phyloP scores from a whole-genome alignment of 2,797 vertebrate species.

The Pelodytes ibericus region DNA sequence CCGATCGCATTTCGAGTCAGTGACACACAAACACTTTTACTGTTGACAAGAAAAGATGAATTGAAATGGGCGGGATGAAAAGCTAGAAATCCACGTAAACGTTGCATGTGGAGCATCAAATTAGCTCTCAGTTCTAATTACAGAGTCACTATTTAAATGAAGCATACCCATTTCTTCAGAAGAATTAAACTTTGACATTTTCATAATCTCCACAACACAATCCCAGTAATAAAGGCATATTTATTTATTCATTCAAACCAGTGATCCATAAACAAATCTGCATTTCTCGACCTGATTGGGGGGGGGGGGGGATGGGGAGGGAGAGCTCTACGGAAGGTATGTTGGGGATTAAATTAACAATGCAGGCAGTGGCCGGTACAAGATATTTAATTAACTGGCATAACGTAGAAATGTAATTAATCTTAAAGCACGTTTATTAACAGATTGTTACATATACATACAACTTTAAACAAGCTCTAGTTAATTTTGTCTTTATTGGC shows the following conservation, averaged over 20 bases:
- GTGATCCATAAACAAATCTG: slow-evolving; percentile 49
- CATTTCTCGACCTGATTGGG: slow-evolving; percentile 54
- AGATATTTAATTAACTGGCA: slow-evolving; percentile 50
- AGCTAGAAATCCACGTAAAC: slow-evolving; percentile 2
- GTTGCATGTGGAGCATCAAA: slow-evolving; percentile 17
- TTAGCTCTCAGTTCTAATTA: slow-evolving; percentile 55
- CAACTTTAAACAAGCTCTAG: neutral
- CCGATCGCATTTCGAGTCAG: too few relatives aligned
- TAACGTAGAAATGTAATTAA: slow-evolving; percentile 52
- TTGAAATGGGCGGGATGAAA: slow-evolving; percentile 18
- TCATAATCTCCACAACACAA: slow-evolving; percentile 54
- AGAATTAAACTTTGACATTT: slow-evolving; percentile 58
- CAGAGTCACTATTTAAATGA: slow-evolving; percentile 53
- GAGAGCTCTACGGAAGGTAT: slow-evolving; percentile 28
- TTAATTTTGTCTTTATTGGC: too few relatives aligned
- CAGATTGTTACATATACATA: neutral
- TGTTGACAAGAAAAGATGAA: slow-evolving; percentile 30
- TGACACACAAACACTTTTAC: slow-evolving; percentile 23
- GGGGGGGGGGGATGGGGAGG: slow-evolving; percentile 12
- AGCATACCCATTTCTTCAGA: slow-evolving; percentile 49
- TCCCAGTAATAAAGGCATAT: slow-evolving; percentile 52
- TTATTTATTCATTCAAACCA: slow-evolving; percentile 51
- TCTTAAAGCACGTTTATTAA: slow-evolving; percentile 20
- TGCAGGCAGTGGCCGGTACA: slow-evolving; percentile 23
- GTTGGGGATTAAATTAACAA: slow-evolving; percentile 48